Conservation (phyloP, 2,888 invertebrate species). For the Archips crataeganus region DNA sequence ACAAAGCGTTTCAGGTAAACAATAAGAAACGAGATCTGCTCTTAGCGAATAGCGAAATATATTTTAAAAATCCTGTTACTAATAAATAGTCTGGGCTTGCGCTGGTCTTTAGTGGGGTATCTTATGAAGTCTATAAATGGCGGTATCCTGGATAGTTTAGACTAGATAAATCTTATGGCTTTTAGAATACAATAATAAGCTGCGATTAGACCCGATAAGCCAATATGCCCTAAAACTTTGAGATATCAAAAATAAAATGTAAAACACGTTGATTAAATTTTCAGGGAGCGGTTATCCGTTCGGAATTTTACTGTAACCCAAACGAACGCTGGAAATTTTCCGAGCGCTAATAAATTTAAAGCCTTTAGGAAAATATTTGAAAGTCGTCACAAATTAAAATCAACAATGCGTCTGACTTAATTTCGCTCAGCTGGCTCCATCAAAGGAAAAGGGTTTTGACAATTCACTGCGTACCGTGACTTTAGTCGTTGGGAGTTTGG, state of each 20-base stretch:
- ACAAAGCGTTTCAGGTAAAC: background rate
- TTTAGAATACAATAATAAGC: slow-evolving; percentile 10
- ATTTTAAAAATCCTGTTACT: background rate
- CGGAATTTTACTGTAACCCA: slow-evolving; percentile 27
- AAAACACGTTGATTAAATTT: slow-evolving; percentile 24
- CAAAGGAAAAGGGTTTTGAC: background rate
- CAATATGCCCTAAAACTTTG: slow-evolving; percentile 1
- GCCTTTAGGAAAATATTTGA: slow-evolving; percentile 23
- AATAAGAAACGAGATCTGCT: slow-evolving; percentile 6
- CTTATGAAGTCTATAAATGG: background rate
- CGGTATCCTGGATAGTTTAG: slow-evolving; percentile 22
- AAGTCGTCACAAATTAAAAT: slow-evolving; percentile 9
- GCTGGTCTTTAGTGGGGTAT: background rate
- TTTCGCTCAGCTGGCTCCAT: background rate
- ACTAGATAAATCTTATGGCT: slow-evolving; percentile 18
- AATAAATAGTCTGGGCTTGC: slow-evolving; percentile 9
- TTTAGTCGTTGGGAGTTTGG: background rate
- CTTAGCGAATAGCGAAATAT: background rate
- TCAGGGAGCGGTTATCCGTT: slow-evolving; percentile 11
- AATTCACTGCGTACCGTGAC: slow-evolving; percentile 1
- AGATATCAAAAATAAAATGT: slow-evolving; percentile 6
- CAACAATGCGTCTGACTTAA: slow-evolving; percentile 7
- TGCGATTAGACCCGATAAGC: background rate
- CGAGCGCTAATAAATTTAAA: slow-evolving; percentile 25
- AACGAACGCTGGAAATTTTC: slow-evolving; percentile 19